These are phyloP conservation scores for Echeneis naucrates DNA, from an alignment of 2,797 vertebrate genomes.

Conservation along the genomic window DNA sequence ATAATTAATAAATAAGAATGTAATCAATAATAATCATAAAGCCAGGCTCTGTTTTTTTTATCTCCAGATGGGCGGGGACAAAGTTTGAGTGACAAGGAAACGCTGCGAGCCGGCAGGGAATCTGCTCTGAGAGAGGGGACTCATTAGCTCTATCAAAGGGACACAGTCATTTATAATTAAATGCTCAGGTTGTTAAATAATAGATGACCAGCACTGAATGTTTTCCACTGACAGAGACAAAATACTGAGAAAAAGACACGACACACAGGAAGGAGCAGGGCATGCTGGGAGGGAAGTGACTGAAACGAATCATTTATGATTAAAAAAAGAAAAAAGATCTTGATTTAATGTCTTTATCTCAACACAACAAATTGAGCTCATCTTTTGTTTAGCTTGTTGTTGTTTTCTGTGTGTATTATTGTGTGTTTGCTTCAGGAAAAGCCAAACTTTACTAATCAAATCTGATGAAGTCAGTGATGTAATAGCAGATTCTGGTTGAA, in stretches of 20 bases:
- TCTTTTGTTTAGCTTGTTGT: not conserved
- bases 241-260: slow-evolving; percentile 26
- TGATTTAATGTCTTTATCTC: not conserved
- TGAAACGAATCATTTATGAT: slow-evolving; percentile 10
- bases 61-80: slow-evolving; percentile 20
- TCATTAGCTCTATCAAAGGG: slow-evolving; percentile 80
- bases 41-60: not conserved
- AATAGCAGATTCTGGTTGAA: too few relatives aligned
- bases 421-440: too few relatives aligned
- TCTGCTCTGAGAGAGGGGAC: slow-evolving; percentile 50
- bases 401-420: too few relatives aligned
- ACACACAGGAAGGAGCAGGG: not conserved
- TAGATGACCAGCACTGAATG: slow-evolving; percentile 73
- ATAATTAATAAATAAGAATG: not conserved
- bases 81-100: slow-evolving; percentile 46
- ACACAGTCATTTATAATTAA: slow-evolving; percentile 84
- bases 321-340: not conserved
- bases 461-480: too few relatives aligned
- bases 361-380: not conserved
- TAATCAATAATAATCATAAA: not conserved
- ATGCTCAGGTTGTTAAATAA: slow-evolving; percentile 76
- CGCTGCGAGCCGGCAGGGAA: slow-evolving; percentile 66
- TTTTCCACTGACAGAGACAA: slow-evolving; percentile 75
- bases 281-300: not conserved
- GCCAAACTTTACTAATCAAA: too few relatives aligned